Evolutionary conservation across 2,888 invertebrate genomes (phyloP).

Genomic region (Phaonia tiefii): DNA sequence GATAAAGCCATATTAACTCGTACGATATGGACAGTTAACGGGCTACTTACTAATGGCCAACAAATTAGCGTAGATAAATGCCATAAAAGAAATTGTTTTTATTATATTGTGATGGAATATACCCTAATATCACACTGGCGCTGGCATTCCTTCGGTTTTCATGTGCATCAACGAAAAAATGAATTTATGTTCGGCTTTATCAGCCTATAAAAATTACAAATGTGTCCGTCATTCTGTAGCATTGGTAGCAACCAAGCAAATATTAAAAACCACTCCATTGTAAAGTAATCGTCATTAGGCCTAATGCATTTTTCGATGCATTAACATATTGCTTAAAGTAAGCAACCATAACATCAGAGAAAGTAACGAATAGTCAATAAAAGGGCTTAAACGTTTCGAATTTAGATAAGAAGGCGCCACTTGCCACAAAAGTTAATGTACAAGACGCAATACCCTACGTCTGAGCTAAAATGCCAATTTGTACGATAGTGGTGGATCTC

Average conservation of each 20-base stretch:
- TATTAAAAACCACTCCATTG: conserved; percentile 50
- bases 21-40: neutral
- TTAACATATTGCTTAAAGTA: conserved; percentile 49
- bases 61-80: conserved; percentile 5
- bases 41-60: conserved; percentile 13
- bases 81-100: conserved; percentile 6
- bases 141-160: neutral
- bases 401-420: conserved; percentile 60
- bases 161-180: conserved; percentile 20
- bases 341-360: too few relatives aligned
- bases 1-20: too few relatives aligned
- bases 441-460: conserved; percentile 22
- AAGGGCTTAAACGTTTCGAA: conserved; percentile 48
- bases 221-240: conserved; percentile 21
- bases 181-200: conserved; percentile 50
- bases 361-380: conserved; percentile 13
- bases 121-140: neutral
- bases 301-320: conserved; percentile 52
- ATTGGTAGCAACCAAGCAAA: conserved; percentile 22
- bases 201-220: conserved; percentile 50
- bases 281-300: conserved; percentile 47
- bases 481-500: too few relatives aligned
- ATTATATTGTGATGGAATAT: conserved; percentile 7
- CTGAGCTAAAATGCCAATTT: too few relatives aligned
- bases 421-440: conserved; percentile 43